Conservation (phyloP, 2,888 invertebrate genomes). For the Uropetala carovei region DNA sequence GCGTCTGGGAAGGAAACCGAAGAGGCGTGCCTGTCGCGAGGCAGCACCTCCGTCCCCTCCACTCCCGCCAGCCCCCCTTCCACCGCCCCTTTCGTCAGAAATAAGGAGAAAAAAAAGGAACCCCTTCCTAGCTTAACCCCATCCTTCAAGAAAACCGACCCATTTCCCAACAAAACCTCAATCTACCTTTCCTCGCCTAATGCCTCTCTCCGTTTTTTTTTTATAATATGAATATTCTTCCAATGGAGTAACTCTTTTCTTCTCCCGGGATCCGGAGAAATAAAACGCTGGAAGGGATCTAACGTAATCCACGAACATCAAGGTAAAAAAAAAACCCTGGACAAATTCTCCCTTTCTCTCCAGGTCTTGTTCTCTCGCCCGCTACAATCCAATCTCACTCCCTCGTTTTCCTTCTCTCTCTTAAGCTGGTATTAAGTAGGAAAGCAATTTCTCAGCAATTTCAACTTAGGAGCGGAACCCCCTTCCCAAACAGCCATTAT, state of each 20-base stretch:
- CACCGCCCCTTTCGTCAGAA: not conserved
- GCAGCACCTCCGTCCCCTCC: conserved; percentile 44
- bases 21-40: conserved; percentile 50
- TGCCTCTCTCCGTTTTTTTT: not conserved
- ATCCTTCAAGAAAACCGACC: conserved; percentile 26
- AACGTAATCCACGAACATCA: not conserved
- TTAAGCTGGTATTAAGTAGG: not conserved
- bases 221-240: not conserved
- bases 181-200: conserved; percentile 7
- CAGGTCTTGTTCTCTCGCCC: too few relatives aligned
- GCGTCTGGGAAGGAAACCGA: not conserved
- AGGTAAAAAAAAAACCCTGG: too few relatives aligned
- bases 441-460: conserved; percentile 6
- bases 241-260: not conserved
- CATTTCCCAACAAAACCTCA: conserved; percentile 51
- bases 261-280: not conserved
- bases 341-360: too few relatives aligned
- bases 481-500: not conserved
- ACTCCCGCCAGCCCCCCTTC: not conserved
- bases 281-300: not conserved
- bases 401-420: not conserved
- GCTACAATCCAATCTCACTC: not conserved
- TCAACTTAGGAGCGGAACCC: not conserved
- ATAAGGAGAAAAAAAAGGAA: not conserved
- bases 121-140: conserved; percentile 4